phyloP scores from a whole-genome alignment of 64 coral and sea anemone genomes.

The Stylophora pistillata region DNA sequence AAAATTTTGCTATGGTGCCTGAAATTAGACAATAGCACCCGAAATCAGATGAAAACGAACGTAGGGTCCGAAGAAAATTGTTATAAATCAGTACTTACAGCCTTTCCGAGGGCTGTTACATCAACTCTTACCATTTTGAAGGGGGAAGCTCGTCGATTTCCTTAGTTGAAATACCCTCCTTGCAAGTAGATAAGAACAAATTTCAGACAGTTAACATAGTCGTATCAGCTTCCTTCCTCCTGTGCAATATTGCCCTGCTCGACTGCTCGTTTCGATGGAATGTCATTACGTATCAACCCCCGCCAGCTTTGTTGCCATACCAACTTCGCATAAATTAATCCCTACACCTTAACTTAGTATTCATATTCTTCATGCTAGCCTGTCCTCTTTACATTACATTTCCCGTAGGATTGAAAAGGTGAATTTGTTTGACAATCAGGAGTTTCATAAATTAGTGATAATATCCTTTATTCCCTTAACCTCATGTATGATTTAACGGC shows the following conservation, averaged over 20 bases:
- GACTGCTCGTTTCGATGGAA: slow-evolving; percentile 22
- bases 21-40: too few species aligned
- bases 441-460: too few species aligned
- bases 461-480: too few species aligned
- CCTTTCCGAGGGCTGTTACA: slow-evolving; percentile 81
- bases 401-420: too few species aligned
- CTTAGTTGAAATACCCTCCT: slow-evolving; percentile 23
- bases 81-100: slow-evolving; percentile 46
- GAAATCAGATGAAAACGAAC: too few species aligned
- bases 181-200: not conserved
- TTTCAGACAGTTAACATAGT: not conserved
- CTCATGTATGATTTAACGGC: too few species aligned
- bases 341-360: too few species aligned
- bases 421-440: too few species aligned
- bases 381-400: too few species aligned
- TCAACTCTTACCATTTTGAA: slow-evolving; percentile 1
- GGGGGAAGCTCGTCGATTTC: not conserved
- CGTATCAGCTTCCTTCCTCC: not conserved
- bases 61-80: too few species aligned
- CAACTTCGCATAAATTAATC: not conserved
- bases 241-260: not conserved
- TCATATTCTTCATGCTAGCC: too few species aligned
- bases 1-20: too few species aligned
- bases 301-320: slow-evolving; percentile 4
- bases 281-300: not conserved